A percentile compares a stretch with the other conserved stretches of the same genome.
Conservation (phyloP, 2,113 vertebrate species). For the Silurus asotus region DNA sequence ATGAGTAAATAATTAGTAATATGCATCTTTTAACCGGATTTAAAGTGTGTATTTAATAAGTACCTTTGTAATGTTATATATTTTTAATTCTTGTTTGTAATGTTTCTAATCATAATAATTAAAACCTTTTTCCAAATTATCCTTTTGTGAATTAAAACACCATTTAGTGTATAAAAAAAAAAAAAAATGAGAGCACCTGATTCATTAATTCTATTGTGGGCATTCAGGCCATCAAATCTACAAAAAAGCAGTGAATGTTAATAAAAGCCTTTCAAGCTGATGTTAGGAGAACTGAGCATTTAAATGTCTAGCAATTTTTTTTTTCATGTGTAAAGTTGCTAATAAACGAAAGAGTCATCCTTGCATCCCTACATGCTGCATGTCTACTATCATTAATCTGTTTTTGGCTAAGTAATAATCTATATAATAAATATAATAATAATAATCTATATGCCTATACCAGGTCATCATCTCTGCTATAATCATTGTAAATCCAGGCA, state of each 20-base stretch:
- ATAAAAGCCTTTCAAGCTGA: not conserved
- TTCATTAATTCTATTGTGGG: not conserved
- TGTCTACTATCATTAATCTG: not conserved
- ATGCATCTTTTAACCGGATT: not conserved
- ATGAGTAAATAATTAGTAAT: not conserved
- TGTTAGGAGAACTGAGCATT: not conserved
- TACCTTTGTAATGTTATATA: not conserved
- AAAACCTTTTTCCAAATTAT: too few relatives aligned
- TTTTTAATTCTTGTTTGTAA: too few relatives aligned
- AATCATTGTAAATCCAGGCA: too few relatives aligned
- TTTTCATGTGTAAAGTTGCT: not conserved
- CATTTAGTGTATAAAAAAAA: not conserved
- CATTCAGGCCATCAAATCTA: not conserved
- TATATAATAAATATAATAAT: not conserved
- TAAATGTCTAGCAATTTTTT: not conserved
- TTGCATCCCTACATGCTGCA: not conserved
- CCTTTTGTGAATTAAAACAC: too few relatives aligned
- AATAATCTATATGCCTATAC: too few relatives aligned
- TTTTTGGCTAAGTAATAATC: not conserved
- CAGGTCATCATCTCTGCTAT: too few relatives aligned
- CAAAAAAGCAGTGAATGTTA: not conserved
- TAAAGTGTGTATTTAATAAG: too few relatives aligned
- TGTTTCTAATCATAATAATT: too few relatives aligned
- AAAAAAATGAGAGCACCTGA: not conserved
- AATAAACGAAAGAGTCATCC: too few relatives aligned